Conservation (phyloP, 2,113 vertebrate genomes). For the Barnardius zonarius region DNA sequence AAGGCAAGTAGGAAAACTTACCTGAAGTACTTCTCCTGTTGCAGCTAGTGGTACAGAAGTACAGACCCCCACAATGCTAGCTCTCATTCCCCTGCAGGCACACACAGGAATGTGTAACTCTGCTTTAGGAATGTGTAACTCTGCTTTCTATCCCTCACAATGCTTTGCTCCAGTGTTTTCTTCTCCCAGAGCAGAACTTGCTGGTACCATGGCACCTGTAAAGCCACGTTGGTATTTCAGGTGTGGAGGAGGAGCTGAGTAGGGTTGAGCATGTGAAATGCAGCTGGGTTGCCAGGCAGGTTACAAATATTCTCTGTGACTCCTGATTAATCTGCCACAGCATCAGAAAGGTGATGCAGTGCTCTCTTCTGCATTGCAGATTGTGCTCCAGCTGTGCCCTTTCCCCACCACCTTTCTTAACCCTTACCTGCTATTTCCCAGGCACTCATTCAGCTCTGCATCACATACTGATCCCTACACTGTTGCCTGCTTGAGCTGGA, state of each 20-base stretch:
- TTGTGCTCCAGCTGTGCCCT: constrained; percentile 36
- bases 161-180: not conserved
- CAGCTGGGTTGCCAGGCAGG: constrained; percentile 50
- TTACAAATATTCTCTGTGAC: constrained; percentile 36
- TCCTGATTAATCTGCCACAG: constrained; percentile 46
- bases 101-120: not conserved
- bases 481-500: not conserved
- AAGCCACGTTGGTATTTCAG: not conserved
- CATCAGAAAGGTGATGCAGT: constrained; percentile 31
- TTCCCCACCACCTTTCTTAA: not conserved
- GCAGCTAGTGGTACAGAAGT: not conserved
- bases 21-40: not conserved
- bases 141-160: not conserved
- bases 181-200: not conserved
- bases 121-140: not conserved
- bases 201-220: not conserved
- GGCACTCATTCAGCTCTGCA: not conserved
- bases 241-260: not conserved
- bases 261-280: not conserved
- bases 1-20: not conserved
- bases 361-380: constrained; percentile 64
- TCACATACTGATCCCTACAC: fast-evolving
- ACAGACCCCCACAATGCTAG: not conserved
- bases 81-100: not conserved
- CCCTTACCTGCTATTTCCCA: not conserved